Evolutionary conservation across 2,113 vertebrate genomes (phyloP).

Genomic region (Pungitius pungitius): DNA sequence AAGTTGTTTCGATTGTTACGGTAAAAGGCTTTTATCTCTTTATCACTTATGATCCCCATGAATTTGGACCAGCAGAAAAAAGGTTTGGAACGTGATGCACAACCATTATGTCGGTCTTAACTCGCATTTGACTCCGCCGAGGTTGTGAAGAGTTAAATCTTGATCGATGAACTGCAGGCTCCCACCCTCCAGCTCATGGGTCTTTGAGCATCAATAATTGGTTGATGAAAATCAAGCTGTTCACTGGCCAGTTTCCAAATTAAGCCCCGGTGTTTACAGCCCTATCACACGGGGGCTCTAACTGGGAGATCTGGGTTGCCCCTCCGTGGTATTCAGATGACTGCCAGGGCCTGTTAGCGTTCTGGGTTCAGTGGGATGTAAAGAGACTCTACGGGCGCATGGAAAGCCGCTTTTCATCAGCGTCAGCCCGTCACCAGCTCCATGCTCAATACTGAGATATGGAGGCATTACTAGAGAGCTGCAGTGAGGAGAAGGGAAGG

Average conservation of each 20-base stretch:
- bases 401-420: conserved; percentile 59
- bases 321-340: conserved; percentile 66
- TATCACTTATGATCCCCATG: background rate
- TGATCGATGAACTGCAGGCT: conserved; percentile 21
- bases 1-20: conserved; percentile 16
- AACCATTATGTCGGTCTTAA: conserved; percentile 23
- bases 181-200: conserved; percentile 15
- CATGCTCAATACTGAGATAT: conserved; percentile 32
- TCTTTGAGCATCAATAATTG: conserved; percentile 46
- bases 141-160: conserved; percentile 22
- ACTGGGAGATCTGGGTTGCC: conserved; percentile 52
- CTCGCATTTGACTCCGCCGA: conserved; percentile 19
- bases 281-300: conserved; percentile 48
- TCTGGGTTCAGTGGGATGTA: conserved; percentile 65
- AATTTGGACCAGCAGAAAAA: conserved; percentile 14
- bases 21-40: conserved; percentile 13
- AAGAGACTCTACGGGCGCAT: conserved; percentile 42
- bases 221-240: conserved; percentile 56
- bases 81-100: background rate
- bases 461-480: conserved; percentile 25
- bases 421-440: conserved; percentile 37
- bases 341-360: conserved; percentile 68
- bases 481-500: conserved; percentile 3
- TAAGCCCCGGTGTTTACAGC: conserved; percentile 55
- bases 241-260: conserved; percentile 53